Evolutionary conservation across 2,888 invertebrate genomes (phyloP).

Genomic region (Onthophagus sagittarius): DNA sequence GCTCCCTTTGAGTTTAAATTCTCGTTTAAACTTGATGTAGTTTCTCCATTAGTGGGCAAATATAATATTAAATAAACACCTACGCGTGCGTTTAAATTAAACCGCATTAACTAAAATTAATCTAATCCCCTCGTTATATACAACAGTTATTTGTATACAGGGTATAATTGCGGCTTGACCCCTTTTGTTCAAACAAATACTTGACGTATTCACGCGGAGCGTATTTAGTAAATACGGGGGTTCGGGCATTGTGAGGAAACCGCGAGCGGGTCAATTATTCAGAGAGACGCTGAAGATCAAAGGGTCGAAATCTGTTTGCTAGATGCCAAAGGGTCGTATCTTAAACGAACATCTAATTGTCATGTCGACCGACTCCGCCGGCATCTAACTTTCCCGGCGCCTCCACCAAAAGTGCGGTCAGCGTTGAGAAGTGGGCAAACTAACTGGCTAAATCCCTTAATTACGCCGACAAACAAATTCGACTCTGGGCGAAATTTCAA

Average conservation of each 20-base stretch:
- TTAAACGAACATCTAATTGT: neutral
- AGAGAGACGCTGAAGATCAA: neutral
- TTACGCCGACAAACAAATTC: neutral
- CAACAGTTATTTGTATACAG: neutral
- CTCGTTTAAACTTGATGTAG: neutral
- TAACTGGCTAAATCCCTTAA: neutral
- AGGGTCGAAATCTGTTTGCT: neutral
- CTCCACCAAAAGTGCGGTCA: neutral
- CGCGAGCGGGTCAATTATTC: neutral
- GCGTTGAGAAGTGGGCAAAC: neutral
- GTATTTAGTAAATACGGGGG: neutral
- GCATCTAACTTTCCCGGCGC: neutral
- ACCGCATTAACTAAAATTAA: neutral
- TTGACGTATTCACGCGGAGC: neutral
- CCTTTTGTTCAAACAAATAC: neutral
- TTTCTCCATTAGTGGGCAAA: neutral
- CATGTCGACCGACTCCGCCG: neutral
- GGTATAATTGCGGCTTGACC: neutral
- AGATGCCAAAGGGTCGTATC: neutral
- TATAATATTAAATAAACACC: neutral
- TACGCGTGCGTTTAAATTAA: neutral
- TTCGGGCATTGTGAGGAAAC: neutral
- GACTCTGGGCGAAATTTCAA: neutral
- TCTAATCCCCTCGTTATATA: neutral
- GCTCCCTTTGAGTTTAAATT: neutral